Percentiles rank a stretch among this genome's conserved stretches.
These are phyloP conservation scores for Drosophila picticornis DNA, from an alignment of 2,888 invertebrate species.

Conservation along the genomic window DNA sequence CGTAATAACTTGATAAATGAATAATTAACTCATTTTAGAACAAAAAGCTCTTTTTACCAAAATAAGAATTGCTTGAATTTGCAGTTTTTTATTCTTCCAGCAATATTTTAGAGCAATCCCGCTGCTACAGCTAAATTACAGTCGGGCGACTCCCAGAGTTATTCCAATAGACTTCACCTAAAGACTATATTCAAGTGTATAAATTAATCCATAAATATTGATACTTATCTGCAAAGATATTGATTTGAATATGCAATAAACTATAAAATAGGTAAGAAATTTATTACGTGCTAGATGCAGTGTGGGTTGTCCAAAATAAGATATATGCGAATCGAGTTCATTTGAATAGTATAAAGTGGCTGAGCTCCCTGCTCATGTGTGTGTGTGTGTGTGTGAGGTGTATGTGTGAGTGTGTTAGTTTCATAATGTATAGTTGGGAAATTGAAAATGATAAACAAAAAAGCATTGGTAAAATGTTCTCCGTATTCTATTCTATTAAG, in stretches of 20 bases:
- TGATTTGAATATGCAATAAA: slow-evolving; percentile 5
- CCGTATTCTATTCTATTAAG: slow-evolving; percentile 1
- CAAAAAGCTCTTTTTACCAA: too few species aligned
- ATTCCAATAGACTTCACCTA: not conserved
- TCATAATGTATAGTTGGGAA: slow-evolving; percentile 18
- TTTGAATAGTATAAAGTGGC: slow-evolving; percentile 70
- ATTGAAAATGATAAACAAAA: slow-evolving; percentile 47
- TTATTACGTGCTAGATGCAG: slow-evolving; percentile 8
- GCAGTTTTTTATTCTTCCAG: not conserved
- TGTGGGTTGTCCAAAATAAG: slow-evolving; percentile 56
- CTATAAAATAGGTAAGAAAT: not conserved
- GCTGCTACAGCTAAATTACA: too few species aligned
- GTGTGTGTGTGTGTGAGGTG: slow-evolving; percentile 2
- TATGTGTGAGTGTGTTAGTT: not conserved
- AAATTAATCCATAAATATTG: not conserved
- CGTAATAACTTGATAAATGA: too few species aligned
- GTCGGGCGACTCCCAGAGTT: too few species aligned
- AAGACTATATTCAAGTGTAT: not conserved
- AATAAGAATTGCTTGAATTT: not conserved
- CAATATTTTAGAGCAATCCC: not conserved
- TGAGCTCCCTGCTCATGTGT: slow-evolving; percentile 4
- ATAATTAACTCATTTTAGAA: too few species aligned
- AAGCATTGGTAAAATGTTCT: slow-evolving; percentile 3
- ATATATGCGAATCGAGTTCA: slow-evolving; percentile 63
- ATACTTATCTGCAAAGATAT: not conserved